Conservation (phyloP, 1,140 invertebrate genomes). For the Drosophila azteca region DNA sequence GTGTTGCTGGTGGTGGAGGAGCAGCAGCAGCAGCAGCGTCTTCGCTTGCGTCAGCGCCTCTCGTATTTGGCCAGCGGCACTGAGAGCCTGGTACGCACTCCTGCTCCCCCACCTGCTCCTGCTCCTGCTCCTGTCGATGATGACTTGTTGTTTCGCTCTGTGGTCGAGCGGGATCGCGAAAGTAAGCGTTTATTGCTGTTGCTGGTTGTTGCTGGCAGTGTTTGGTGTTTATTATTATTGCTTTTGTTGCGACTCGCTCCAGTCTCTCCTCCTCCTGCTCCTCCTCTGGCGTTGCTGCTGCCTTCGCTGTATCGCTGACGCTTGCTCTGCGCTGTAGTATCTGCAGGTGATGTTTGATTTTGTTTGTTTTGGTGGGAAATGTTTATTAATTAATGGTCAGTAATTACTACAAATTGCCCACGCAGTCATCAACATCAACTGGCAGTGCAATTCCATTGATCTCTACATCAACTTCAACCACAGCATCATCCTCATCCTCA, state of each 20-base stretch:
- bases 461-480: constrained; percentile 27
- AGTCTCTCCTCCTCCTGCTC: constrained; percentile 25
- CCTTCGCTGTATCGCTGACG: constrained; percentile 68
- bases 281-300: constrained; percentile 23
- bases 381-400: constrained; percentile 23
- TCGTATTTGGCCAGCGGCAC: constrained; percentile 70
- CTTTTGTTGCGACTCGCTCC: constrained; percentile 65
- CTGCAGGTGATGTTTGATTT: constrained; percentile 10
- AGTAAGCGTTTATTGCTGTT: constrained; percentile 41
- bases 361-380: constrained; percentile 6
- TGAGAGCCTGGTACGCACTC: constrained; percentile 73
- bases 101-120: constrained; percentile 10
- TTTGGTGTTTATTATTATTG: constrained; percentile 75
- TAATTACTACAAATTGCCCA: constrained; percentile 40
- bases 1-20: constrained; percentile 8
- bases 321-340: constrained; percentile 53
- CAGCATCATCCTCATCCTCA: constrained; percentile 48
- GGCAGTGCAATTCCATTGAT: constrained; percentile 50
- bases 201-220: constrained; percentile 68
- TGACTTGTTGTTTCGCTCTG: too few relatives aligned
- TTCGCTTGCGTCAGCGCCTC: constrained; percentile 72
- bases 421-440: constrained; percentile 56
- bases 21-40: constrained; percentile 61
- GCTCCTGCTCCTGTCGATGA: constrained; percentile 3
- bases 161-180: constrained; percentile 17